Base-by-base conservation (phyloP, 2,797 vertebrate species). In the Sebastes aleutianus region DNA sequence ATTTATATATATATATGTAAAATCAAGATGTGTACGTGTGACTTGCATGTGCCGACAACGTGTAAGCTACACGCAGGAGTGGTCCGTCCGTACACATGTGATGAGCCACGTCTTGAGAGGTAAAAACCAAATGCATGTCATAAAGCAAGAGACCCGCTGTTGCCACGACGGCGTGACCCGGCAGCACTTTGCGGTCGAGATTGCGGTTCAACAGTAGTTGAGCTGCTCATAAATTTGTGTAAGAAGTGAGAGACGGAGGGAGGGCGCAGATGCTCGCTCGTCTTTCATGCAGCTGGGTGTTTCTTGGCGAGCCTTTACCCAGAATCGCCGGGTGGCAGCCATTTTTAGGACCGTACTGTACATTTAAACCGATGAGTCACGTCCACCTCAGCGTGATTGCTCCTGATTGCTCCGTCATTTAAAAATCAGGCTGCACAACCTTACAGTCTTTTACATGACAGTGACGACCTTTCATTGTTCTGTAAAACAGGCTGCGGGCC, bases 331-430 rank as follows among this genome's bases (percentile, higher is more conserved):
- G 81, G 84, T 80, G 81, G 87, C 80, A 73, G 86, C 74, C 91
- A 82, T 89, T 93, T 94, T 93, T 92, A 91, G 92, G 83, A 90
- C 50, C 83, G 72, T 90, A 70, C 88, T n/a, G 47, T 50, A 50
- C 47, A 91, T 95, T 95, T 90, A 93, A 87, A 77, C 13, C n/a
- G 54, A 76, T 94, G 93, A 94, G 88, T 94, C 94, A 94, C 65
- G 34, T 84, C 71, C 91, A 88, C 84, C 89, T 92, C 91, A 74
- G 83, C 80, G 58, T 84, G 85, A 91, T 85, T 79, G 61, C 83
- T 86, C 29, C 75, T 90, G 84, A 91, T 92, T 92, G 89, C 82
- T 58, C 75, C 59, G 83, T 91, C 86, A 87, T 93, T 92, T 92
- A 82, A 86, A 82, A 90, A 90, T 92, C 90, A 87, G 76, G 47